These are phyloP conservation scores for Amphiprion clarkii DNA, from an alignment of 2,797 vertebrate species.

Conservation along the genomic window DNA sequence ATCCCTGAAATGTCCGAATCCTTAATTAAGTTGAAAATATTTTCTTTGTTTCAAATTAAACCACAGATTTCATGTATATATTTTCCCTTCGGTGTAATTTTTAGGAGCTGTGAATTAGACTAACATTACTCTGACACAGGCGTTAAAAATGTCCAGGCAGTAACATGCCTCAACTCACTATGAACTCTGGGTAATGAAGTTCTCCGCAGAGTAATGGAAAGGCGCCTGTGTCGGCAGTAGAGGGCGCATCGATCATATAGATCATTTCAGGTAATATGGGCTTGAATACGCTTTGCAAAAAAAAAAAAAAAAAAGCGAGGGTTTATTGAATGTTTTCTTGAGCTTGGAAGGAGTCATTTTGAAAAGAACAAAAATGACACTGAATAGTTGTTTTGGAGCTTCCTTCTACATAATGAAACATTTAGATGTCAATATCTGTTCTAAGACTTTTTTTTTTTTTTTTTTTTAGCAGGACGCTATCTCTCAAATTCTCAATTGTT, in stretches of 20 bases:
- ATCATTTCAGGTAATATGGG: not conserved
- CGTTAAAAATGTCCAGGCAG: constrained; percentile 27
- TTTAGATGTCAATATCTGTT: too few relatives aligned
- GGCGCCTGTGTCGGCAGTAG: constrained; percentile 27
- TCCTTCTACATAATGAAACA: too few relatives aligned
- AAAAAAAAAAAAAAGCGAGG: too few relatives aligned
- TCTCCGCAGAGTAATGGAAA: not conserved
- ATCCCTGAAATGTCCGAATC: constrained; percentile 12
- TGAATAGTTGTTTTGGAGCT: too few relatives aligned
- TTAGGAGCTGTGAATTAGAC: not conserved
- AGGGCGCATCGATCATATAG: constrained; percentile 32
- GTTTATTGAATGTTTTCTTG: too few relatives aligned
- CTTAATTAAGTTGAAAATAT: not conserved
- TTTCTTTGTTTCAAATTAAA: accelerated
- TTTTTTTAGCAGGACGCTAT: too few relatives aligned
- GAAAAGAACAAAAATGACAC: too few relatives aligned
- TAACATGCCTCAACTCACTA: not conserved
- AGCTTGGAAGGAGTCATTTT: too few relatives aligned
- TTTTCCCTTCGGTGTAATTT: accelerated
- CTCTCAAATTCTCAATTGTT: too few relatives aligned
- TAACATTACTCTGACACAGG: accelerated
- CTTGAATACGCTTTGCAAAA: too few relatives aligned
- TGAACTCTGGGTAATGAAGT: constrained; percentile 74
- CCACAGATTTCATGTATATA: accelerated
- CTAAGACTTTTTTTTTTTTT: too few relatives aligned